A percentile compares a stretch with the other conserved stretches of the same genome.
These are phyloP conservation scores for Prorops nasuta DNA, from an alignment of 1,140 invertebrate genomes.

Conservation along the genomic window DNA sequence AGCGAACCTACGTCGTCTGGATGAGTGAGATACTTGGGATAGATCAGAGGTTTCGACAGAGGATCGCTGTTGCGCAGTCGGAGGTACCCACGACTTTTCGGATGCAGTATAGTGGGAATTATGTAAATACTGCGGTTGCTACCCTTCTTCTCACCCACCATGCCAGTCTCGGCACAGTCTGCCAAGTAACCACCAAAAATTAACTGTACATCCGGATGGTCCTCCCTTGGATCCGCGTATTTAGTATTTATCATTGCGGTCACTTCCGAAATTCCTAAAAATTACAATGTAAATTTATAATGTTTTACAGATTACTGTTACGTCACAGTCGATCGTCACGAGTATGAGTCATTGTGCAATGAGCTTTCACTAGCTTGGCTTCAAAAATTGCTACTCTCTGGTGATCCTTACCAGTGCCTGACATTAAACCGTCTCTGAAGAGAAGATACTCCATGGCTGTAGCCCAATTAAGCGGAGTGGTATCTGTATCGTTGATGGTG, in stretches of 20 bases:
- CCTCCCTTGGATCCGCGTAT: conserved; percentile 70
- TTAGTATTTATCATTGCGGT: conserved; percentile 81
- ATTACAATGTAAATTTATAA: not conserved
- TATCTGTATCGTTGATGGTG: conserved; percentile 79
- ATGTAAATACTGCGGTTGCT: conserved; percentile 60
- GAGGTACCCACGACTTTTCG: conserved; percentile 78
- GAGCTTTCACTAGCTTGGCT: conserved; percentile 40
- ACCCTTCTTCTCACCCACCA: conserved; percentile 70
- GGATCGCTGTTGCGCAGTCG: conserved; percentile 76
- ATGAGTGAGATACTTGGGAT: conserved; percentile 79
- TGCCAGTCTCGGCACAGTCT: conserved; percentile 79
- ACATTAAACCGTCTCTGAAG: conserved; percentile 82
- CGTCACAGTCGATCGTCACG: conserved; percentile 29
- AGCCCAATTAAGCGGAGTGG: conserved; percentile 79
- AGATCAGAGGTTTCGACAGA: conserved; percentile 73
- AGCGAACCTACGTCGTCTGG: conserved; percentile 72
- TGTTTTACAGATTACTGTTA: conserved; percentile 27
- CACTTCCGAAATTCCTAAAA: conserved; percentile 73
- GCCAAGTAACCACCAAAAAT: conserved; percentile 84
- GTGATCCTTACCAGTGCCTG: conserved; percentile 66
- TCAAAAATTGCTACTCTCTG: not conserved
- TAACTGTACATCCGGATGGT: conserved; percentile 81
- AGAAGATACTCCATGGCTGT: conserved; percentile 84
- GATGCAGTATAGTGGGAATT: conserved; percentile 71
- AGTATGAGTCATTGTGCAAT: conserved; percentile 46